Percentiles rank a stretch among this genome's conserved stretches.
Evolutionary conservation across 1,140 invertebrate genomes (phyloP).

Genomic region (Piezodorus guildinii): DNA sequence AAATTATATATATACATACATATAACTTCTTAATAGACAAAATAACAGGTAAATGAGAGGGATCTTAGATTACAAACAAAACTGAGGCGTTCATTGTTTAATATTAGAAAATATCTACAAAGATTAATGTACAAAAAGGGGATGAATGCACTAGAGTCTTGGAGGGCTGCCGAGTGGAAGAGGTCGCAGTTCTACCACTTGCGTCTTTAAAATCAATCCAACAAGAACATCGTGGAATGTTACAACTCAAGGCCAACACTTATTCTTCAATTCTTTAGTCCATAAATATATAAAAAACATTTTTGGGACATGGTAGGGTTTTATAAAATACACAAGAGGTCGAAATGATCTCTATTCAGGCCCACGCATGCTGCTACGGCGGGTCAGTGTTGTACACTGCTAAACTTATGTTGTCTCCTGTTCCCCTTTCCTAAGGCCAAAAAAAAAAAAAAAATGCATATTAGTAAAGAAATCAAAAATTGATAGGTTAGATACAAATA

Average conservation of each 20-base stretch:
- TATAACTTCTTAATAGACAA: not conserved
- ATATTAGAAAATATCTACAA: constrained; percentile 1
- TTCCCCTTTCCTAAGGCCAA: constrained; percentile 1
- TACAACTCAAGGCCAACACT: constrained; percentile 10
- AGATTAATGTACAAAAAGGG: constrained; percentile 7
- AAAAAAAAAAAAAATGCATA: not conserved
- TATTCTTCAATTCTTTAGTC: not conserved
- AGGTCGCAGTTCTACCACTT: not conserved
- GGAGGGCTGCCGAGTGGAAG: not conserved
- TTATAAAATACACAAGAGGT: constrained; percentile 4
- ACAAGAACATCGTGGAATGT: constrained; percentile 14
- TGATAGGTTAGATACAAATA: too few species aligned
- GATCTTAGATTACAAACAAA: not conserved
- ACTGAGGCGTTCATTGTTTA: not conserved
- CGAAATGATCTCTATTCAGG: not conserved
- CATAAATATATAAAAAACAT: too few species aligned
- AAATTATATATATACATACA: not conserved
- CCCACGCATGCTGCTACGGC: not conserved
- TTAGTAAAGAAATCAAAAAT: too few species aligned
- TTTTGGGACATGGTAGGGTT: too few species aligned
- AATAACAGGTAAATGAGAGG: not conserved
- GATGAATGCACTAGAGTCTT: constrained; percentile 2
- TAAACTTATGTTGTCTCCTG: constrained; percentile 7
- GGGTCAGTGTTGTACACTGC: constrained; percentile 9
- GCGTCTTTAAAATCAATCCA: constrained; percentile 15